Base-by-base conservation (phyloP, 2,888 invertebrate species). In the Gastrophysa polygoni region DNA sequence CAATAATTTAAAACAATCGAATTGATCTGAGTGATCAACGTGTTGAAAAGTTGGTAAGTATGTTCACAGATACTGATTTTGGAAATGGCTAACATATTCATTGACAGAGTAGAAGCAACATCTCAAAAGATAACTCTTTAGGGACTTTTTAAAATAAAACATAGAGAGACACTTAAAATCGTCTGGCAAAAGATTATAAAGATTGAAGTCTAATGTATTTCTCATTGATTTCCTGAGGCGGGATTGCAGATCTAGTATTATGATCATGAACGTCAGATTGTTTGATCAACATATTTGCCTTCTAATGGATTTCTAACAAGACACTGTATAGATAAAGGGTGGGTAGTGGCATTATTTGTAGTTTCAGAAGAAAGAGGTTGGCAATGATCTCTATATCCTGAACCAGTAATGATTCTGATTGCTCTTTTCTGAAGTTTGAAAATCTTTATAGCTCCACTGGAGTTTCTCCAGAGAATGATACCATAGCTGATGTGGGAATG, bases 401-500 rank as follows among this genome's bases (percentile, higher is more conserved):
- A 38, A 20, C 47, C 48, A 16, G 49, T 34, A 10, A 62, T 54
- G 11, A 62, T 57, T 34, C 57, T 62, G 3, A 62, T 44, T n/a
- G 54, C 58, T 48, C 54, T 51, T 38, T 58, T 57, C 34, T 62
- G 58, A 34, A 54, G 48, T 6, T 54, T 29, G 58, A 58, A 58
- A 48, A 62, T 38, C 47, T 38, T 47, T 43, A 48, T 29, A 17
- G 48, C 17, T 38, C 44, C 16, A 16, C 11, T 28, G n/a, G 54
- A 59, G 47, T 63, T 59, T 29, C 44, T 59, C 59, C 63, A 63
- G 24, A 63, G 49, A 34, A 34, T 29, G 14, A 56, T 50, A 20
- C 52, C 48, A 58, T 58, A 62, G 43, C 28, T 49, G 16, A 62
- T 54, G 18, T 54, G 57, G 14, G 58, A 54, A 48, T 58, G 57